These are phyloP conservation scores for Hyposmocoma kahamanoa DNA, from an alignment of 1,140 invertebrate genomes.

Conservation along the genomic window DNA sequence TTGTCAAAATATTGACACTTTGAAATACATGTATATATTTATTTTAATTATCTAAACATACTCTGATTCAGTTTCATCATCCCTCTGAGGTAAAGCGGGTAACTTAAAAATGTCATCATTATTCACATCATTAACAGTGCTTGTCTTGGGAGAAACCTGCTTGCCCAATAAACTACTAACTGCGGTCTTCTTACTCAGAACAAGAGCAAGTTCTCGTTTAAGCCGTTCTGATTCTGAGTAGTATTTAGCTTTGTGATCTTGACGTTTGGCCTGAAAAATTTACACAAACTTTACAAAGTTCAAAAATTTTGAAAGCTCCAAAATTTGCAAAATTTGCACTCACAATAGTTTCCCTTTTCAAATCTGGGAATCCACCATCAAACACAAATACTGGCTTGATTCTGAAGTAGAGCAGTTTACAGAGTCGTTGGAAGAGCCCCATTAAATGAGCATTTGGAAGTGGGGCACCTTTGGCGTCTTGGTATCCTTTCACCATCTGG, in stretches of 20 bases:
- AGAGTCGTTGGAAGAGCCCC: constrained; percentile 93
- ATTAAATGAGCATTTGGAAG: constrained; percentile 94
- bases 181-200: constrained; percentile 76
- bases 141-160: constrained; percentile 70
- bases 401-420: constrained; percentile 96
- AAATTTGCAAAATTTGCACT: constrained; percentile 67
- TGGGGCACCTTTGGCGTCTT: constrained; percentile 86
- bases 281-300: too few relatives aligned
- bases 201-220: constrained; percentile 80
- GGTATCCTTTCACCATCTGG: constrained; percentile 96
- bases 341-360: constrained; percentile 96
- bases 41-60: constrained; percentile 25
- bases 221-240: constrained; percentile 82
- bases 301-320: too few relatives aligned
- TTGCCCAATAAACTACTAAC: constrained; percentile 76
- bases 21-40: neutral
- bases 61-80: constrained; percentile 62
- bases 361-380: constrained; percentile 93
- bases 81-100: constrained; percentile 75
- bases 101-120: constrained; percentile 83
- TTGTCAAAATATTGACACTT: constrained; percentile 6
- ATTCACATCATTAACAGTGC: constrained; percentile 22
- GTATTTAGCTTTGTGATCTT: constrained; percentile 84
- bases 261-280: constrained; percentile 81
- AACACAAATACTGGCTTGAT: constrained; percentile 99